phyloP scores from a whole-genome alignment of 1,140 invertebrate species.

The Rhagoletis zephyria region DNA sequence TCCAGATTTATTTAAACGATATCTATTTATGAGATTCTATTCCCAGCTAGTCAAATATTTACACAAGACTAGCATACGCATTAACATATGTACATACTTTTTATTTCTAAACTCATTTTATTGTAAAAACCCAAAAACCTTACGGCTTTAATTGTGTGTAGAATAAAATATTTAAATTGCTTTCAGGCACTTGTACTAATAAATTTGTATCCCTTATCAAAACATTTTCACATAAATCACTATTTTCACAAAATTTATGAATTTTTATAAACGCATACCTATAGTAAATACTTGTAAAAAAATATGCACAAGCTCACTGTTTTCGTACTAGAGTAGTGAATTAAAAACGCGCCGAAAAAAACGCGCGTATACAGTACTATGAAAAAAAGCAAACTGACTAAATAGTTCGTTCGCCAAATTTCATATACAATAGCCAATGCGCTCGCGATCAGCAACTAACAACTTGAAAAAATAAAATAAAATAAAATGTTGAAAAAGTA shows the following conservation, averaged over 20 bases:
- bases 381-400: conserved; percentile 27
- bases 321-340: background rate
- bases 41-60: no score
- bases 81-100: no score
- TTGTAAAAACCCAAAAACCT: no score
- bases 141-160: no score
- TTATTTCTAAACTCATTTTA: no score
- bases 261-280: background rate
- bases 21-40: no score
- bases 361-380: background rate
- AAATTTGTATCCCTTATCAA: no score
- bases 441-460: conserved; percentile 5
- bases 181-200: no score
- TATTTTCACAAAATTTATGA: background rate
- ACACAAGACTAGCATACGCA: no score
- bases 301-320: background rate
- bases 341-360: background rate
- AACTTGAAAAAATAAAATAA: background rate
- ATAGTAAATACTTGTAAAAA: background rate
- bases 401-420: background rate
- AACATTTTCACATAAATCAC: no score
- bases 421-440: background rate
- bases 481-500: background rate
- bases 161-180: no score
- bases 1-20: no score